A percentile compares a stretch with the other conserved stretches of the same genome.
Conservation (phyloP, 2,797 vertebrate species). For the Babyrousa celebensis region DNA sequence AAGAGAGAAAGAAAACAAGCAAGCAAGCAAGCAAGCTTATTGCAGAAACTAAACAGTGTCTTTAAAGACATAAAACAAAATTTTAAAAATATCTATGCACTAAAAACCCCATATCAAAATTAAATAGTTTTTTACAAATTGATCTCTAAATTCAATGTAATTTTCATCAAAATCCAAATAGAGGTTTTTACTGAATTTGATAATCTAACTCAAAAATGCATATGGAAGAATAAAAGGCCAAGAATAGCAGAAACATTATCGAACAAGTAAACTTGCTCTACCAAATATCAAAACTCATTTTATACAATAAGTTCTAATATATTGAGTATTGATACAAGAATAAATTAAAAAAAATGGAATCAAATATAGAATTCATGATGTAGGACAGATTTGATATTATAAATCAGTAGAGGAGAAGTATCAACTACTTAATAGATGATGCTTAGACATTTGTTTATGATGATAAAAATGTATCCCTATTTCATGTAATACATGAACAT, state of each 20-base stretch:
- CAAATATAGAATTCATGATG: not conserved
- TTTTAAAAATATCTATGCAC: not conserved
- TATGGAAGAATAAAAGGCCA: not conserved
- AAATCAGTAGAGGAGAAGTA: not conserved
- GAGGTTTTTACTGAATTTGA: not conserved
- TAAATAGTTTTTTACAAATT: not conserved
- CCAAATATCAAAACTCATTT: constrained; percentile 21
- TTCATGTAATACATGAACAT: not conserved
- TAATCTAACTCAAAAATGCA: not conserved
- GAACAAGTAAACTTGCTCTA: not conserved
- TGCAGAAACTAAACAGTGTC: not conserved
- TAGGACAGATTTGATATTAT: not conserved
- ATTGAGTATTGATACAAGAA: not conserved
- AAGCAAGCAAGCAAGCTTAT: not conserved
- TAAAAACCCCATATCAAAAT: constrained; percentile 4
- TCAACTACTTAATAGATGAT: not conserved
- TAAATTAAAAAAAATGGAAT: not conserved
- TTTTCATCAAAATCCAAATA: constrained; percentile 27
- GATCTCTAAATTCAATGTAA: not conserved
- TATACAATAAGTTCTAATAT: not conserved
- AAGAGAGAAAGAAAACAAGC: too few relatives aligned
- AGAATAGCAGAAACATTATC: not conserved
- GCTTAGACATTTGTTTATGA: not conserved
- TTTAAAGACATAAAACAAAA: not conserved
- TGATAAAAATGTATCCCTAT: not conserved